These are phyloP conservation scores for Agrypnia vestita DNA, from an alignment of 1,140 invertebrate species.

Conservation along the genomic window DNA sequence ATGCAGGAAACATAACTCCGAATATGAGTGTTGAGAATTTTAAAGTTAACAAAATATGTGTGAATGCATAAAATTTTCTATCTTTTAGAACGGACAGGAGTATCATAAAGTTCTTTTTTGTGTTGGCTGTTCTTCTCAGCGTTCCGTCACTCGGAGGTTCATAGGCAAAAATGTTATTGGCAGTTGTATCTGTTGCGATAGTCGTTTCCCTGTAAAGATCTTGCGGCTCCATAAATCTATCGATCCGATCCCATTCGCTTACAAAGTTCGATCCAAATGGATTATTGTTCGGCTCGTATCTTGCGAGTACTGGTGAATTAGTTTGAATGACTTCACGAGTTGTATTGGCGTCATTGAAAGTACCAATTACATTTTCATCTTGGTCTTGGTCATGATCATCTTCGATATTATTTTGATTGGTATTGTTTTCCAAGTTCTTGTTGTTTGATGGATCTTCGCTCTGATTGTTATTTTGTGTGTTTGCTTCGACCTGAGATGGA, in stretches of 20 bases:
- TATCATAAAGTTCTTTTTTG: slow-evolving; percentile 69
- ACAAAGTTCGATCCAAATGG: slow-evolving; percentile 43
- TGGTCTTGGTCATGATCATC: slow-evolving; percentile 67
- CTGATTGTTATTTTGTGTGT: slow-evolving; percentile 8
- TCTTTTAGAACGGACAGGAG: slow-evolving; percentile 67
- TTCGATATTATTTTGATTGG: slow-evolving; percentile 12
- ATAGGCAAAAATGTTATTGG: slow-evolving; percentile 64
- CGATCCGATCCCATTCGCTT: slow-evolving; percentile 65
- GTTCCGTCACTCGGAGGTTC: slow-evolving; percentile 61
- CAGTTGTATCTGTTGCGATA: slow-evolving; percentile 63
- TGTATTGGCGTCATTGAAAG: slow-evolving; percentile 67
- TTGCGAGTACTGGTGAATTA: slow-evolving; percentile 64
- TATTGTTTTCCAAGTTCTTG: slow-evolving; percentile 20
- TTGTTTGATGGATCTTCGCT: slow-evolving; percentile 21
- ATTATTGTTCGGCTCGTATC: slow-evolving; percentile 52
- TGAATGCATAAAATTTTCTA: slow-evolving; percentile 70
- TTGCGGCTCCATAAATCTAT: slow-evolving; percentile 64
- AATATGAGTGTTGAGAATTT: slow-evolving; percentile 67
- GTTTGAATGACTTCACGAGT: slow-evolving; percentile 68
- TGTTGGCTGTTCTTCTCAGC: slow-evolving; percentile 65
- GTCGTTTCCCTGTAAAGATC: slow-evolving; percentile 71
- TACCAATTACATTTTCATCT: slow-evolving; percentile 66
- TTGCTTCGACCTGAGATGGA: slow-evolving; percentile 56
- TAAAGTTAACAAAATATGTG: slow-evolving; percentile 66
- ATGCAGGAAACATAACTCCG: slow-evolving; percentile 65